Percentiles rank a stretch among this genome's conserved stretches.
Conservation (phyloP, 2,113 vertebrate species). For the Lampris megalopsis region DNA sequence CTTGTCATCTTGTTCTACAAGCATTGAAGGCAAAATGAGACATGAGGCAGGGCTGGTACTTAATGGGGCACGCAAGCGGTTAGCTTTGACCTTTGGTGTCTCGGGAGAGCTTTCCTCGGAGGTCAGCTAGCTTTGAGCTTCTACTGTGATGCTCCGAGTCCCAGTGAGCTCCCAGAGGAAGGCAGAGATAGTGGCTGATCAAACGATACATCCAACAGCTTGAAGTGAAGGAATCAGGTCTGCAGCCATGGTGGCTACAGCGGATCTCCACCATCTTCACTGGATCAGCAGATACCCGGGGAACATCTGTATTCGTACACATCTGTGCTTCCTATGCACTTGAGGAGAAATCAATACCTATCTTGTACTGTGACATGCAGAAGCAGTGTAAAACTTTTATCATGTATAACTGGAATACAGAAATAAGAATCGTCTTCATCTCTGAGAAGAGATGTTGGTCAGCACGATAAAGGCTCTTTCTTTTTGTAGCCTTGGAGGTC, state of each 20-base stretch:
- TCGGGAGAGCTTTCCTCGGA: conserved; percentile 30
- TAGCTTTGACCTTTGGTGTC: conserved; percentile 29
- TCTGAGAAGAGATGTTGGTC: neutral
- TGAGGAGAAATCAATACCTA: neutral
- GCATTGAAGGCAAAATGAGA: conserved; percentile 24
- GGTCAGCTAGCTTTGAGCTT: conserved; percentile 53
- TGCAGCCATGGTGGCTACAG: neutral
- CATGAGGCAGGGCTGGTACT: conserved; percentile 23
- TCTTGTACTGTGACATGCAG: neutral
- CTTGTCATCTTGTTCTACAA: conserved; percentile 29
- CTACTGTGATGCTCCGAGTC: conserved; percentile 1
- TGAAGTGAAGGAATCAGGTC: neutral
- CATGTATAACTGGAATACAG: too few species aligned
- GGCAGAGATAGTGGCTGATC: conserved; percentile 8
- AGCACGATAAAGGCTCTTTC: neutral
- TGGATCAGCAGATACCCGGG: neutral
- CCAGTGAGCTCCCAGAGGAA: conserved; percentile 26
- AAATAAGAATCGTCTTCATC: neutral
- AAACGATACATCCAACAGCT: conserved; percentile 34
- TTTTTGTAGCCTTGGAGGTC: conserved; percentile 11
- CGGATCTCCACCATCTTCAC: neutral
- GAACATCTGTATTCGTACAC: neutral
- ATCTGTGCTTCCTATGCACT: neutral
- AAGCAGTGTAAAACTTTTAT: too few species aligned
- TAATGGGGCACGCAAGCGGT: conserved; percentile 13